These are phyloP conservation scores for Lamproptera curius DNA, from an alignment of 2,888 invertebrate species.

Conservation along the genomic window DNA sequence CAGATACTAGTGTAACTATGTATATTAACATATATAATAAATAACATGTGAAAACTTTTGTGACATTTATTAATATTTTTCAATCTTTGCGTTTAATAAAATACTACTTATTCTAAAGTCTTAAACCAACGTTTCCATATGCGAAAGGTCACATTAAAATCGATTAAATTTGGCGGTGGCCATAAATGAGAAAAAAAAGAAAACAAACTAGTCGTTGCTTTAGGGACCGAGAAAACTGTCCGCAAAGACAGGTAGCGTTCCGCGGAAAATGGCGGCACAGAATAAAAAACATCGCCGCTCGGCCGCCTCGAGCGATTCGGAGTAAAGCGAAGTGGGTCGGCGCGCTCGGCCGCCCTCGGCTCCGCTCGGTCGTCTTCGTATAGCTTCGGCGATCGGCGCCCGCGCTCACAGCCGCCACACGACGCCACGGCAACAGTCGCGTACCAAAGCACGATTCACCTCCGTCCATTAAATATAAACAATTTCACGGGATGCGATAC, in stretches of 20 bases:
- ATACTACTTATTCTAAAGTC: too few species aligned
- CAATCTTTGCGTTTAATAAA: too few species aligned
- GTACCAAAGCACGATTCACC: conserved; percentile 37
- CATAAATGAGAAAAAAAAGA: conserved; percentile 1
- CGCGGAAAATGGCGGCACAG: conserved; percentile 61
- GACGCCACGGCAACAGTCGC: conserved; percentile 56
- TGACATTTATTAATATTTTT: too few species aligned
- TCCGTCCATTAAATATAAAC: conserved; percentile 37
- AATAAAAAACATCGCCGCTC: conserved; percentile 59
- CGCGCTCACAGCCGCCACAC: conserved; percentile 62
- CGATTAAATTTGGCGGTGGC: neutral
- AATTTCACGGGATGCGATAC: conserved; percentile 57
- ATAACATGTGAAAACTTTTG: too few species aligned
- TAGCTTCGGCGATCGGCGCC: conserved; percentile 39
- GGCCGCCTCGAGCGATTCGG: conserved; percentile 59
- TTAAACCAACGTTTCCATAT: too few species aligned
- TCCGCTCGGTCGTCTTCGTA: conserved; percentile 51
- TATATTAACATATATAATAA: too few species aligned
- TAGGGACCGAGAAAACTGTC: conserved; percentile 30
- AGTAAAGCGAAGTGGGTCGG: conserved; percentile 70
- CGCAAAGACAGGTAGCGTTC: conserved; percentile 48
- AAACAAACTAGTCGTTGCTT: conserved; percentile 21
- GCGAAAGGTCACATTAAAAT: neutral
- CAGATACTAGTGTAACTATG: too few species aligned
- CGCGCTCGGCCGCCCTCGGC: conserved; percentile 56